Evolutionary conservation across 2,797 vertebrate genomes (phyloP).

Genomic region (Enteromius fasciolatus): DNA sequence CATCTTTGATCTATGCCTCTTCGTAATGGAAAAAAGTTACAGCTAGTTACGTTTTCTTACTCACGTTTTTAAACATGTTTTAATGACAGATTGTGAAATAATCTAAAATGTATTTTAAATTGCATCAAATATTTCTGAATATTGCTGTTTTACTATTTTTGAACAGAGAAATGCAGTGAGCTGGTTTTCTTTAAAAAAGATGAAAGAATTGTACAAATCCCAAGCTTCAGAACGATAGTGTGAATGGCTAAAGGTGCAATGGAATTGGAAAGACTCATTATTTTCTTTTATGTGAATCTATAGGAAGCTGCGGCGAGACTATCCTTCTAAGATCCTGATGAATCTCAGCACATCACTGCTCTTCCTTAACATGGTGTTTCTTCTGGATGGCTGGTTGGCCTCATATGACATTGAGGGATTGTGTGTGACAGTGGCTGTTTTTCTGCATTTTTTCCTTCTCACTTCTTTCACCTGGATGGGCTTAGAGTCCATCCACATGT

Average conservation of each 20-base stretch:
- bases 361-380: conserved; percentile 90
- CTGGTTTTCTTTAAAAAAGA: neutral
- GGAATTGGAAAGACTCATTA: neutral
- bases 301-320: conserved; percentile 93
- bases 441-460: conserved; percentile 94
- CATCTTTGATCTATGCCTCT: neutral
- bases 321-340: conserved; percentile 98
- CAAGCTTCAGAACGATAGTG: neutral
- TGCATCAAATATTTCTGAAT: neutral
- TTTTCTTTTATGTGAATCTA: conserved; percentile 1
- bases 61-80: neutral
- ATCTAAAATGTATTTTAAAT: neutral
- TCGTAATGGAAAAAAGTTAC: neutral
- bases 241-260: neutral
- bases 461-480: conserved; percentile 99
- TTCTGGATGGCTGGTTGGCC: conserved; percentile 92
- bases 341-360: conserved; percentile 93
- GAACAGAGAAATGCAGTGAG: neutral
- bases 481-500: conserved; percentile 97
- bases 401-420: conserved; percentile 78
- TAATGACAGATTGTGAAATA: neutral
- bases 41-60: neutral
- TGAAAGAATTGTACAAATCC: neutral
- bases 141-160: neutral
- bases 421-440: conserved; percentile 82